Evolutionary conservation across 2,888 invertebrate genomes (phyloP).

Genomic region (Ochropleura plecta): DNA sequence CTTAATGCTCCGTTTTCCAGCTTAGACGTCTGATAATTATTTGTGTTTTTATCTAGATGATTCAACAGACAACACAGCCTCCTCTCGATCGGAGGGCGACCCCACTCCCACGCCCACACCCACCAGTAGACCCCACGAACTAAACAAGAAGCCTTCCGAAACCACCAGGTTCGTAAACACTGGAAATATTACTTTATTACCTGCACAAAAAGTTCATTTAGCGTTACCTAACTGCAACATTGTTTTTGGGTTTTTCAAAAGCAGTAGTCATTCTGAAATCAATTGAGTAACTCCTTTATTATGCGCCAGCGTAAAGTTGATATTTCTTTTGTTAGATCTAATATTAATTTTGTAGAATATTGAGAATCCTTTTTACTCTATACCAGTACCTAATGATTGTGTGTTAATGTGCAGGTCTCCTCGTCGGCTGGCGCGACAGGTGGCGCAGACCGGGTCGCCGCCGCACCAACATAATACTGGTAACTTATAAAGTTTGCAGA

Average conservation of each 20-base stretch:
- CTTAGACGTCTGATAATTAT: neutral
- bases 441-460: conserved; percentile 84
- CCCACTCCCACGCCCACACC: conserved; percentile 68
- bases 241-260: too few species aligned
- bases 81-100: conserved; percentile 81
- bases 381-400: neutral
- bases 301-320: neutral
- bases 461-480: conserved; percentile 64
- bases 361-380: neutral
- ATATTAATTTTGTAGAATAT: neutral
- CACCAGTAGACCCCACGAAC: conserved; percentile 77
- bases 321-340: neutral
- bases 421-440: conserved; percentile 83
- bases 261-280: neutral
- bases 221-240: neutral
- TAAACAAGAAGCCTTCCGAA: conserved; percentile 78
- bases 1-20: neutral
- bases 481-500: neutral
- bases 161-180: conserved; percentile 69
- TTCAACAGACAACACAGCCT: conserved; percentile 84
- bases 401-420: conserved; percentile 72
- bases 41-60: conserved; percentile 73
- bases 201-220: neutral
- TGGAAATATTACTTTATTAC: neutral
- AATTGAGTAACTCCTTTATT: neutral